These are phyloP conservation scores for Meteorus colon DNA, from an alignment of 2,888 invertebrate species.

Conservation along the genomic window DNA sequence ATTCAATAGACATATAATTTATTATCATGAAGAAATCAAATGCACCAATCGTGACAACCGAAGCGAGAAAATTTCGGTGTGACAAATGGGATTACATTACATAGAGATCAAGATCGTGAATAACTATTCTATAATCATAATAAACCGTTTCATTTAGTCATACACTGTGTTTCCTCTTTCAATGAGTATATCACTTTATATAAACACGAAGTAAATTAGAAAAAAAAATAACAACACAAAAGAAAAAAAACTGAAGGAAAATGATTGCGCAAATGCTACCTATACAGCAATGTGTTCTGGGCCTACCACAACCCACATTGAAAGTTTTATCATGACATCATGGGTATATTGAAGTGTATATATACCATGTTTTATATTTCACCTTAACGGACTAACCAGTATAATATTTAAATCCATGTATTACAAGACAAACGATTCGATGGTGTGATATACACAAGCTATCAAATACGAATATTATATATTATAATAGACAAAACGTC, in stretches of 20 bases:
- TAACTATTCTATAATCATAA: constrained; percentile 5
- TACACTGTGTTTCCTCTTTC: not conserved
- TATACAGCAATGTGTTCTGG: constrained; percentile 39
- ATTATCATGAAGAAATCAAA: constrained; percentile 8
- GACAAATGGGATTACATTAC: constrained; percentile 27
- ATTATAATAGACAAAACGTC: not conserved
- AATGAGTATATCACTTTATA: constrained; percentile 1
- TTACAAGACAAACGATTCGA: constrained; percentile 14
- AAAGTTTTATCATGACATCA: constrained; percentile 36
- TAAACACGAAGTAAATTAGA: constrained; percentile 1
- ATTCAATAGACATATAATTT: constrained; percentile 13
- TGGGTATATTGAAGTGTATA: not conserved
- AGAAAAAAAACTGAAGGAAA: not conserved
- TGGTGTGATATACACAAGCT: constrained; percentile 13
- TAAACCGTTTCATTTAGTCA: not conserved
- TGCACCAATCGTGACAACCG: constrained; percentile 16
- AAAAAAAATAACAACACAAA: not conserved
- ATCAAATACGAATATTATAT: not conserved
- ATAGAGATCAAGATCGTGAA: constrained; percentile 6
- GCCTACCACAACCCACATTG: constrained; percentile 58
- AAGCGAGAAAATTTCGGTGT: constrained; percentile 28
- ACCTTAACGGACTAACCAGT: not conserved
- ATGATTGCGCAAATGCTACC: constrained; percentile 22
- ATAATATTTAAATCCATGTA: constrained; percentile 26
- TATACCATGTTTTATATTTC: constrained; percentile 13